Evolutionary conservation across 1,140 invertebrate species (phyloP).

Genomic region (Atta texana): DNA sequence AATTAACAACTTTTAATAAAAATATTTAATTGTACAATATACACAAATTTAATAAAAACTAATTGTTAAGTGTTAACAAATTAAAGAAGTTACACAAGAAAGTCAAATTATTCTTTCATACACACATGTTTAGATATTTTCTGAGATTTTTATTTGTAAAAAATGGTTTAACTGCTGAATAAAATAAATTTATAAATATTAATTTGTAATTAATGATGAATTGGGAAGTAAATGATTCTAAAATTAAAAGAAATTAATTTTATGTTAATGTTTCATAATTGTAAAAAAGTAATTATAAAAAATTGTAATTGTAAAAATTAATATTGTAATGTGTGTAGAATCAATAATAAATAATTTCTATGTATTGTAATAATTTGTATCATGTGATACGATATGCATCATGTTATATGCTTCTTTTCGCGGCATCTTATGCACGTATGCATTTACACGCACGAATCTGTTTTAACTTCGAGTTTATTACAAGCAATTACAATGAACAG

Average conservation of each 20-base stretch:
- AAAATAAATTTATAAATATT: neutral
- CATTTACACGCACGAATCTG: neutral
- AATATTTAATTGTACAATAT: neutral
- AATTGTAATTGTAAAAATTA: too few relatives aligned
- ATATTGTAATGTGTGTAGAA: neutral
- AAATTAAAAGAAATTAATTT: too few relatives aligned
- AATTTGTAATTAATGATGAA: too few relatives aligned
- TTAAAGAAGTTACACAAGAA: neutral
- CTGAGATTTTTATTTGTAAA: neutral
- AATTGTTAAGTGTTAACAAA: neutral
- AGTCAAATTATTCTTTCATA: neutral
- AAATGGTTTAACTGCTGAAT: neutral
- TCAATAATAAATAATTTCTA: neutral
- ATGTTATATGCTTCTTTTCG: neutral
- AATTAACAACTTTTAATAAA: neutral
- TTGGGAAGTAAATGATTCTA: too few relatives aligned
- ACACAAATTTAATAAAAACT: neutral
- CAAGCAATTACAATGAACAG: neutral
- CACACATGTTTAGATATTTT: neutral
- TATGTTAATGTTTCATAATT: too few relatives aligned
- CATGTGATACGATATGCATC: neutral
- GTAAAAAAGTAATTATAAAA: too few relatives aligned
- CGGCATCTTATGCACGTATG: neutral
- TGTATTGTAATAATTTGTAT: neutral
- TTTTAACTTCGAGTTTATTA: slow-evolving; percentile 50